Percentiles rank a stretch among this genome's conserved stretches.
phyloP scores from a whole-genome alignment of 2,113 vertebrate genomes.

The Oreochromis spilurus region DNA sequence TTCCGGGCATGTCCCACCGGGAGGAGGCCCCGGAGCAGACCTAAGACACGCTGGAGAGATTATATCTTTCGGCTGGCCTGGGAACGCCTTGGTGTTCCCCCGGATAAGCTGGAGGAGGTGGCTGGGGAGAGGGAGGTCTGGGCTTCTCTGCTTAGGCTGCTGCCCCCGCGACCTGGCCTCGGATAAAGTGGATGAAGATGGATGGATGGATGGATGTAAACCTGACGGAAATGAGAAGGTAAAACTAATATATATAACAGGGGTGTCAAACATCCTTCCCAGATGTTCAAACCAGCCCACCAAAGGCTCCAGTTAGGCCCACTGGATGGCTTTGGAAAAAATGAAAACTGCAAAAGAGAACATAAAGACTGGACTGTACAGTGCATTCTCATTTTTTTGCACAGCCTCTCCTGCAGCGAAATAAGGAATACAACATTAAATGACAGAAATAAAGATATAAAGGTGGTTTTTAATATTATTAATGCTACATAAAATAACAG shows the following conservation, averaged over 20 bases:
- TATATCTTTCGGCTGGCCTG: too few relatives aligned
- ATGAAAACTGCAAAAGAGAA: not conserved
- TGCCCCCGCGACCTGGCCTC: too few relatives aligned
- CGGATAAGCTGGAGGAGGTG: too few relatives aligned
- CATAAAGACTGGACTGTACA: not conserved
- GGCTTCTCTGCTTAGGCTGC: too few relatives aligned
- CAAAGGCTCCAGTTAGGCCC: not conserved
- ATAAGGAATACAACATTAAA: not conserved
- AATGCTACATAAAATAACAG: not conserved
- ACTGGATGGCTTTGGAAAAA: not conserved
- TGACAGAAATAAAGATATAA: not conserved
- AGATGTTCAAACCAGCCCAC: not conserved
- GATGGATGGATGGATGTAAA: not conserved
- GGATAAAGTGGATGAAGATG: too few relatives aligned
- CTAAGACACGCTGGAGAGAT: too few relatives aligned
- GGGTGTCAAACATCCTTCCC: not conserved
- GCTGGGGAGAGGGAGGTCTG: too few relatives aligned
- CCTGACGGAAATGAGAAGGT: fast-evolving
- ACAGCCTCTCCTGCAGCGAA: not conserved
- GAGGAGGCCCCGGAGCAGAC: too few relatives aligned
- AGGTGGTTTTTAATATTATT: not conserved
- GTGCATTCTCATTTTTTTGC: not conserved
- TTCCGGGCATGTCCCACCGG: too few relatives aligned
- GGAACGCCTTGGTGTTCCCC: too few relatives aligned
- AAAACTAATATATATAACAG: fast-evolving